phyloP scores from a whole-genome alignment of 2,797 vertebrate genomes.

The Sebastes jordani region DNA sequence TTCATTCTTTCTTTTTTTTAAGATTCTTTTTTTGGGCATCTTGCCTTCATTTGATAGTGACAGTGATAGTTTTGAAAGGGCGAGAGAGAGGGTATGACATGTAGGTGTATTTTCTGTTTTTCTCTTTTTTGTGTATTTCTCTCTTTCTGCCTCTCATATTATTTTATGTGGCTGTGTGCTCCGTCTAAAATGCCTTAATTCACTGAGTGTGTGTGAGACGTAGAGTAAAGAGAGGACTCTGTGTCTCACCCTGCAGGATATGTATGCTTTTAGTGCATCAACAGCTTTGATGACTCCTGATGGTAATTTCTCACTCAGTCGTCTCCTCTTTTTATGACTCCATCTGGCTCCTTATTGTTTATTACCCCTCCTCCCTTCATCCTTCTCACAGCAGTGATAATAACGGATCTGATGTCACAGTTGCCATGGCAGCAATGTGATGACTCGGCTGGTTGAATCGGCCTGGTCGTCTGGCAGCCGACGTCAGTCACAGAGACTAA shows the following conservation, averaged over 20 bases:
- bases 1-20: too few species aligned
- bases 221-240: not conserved
- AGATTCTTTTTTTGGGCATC: too few species aligned
- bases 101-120: not conserved
- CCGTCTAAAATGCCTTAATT: not conserved
- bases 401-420: constrained; percentile 60
- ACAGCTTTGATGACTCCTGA: not conserved
- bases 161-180: not conserved
- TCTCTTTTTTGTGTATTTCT: not conserved
- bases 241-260: not conserved
- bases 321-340: constrained; percentile 17
- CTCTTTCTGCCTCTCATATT: not conserved
- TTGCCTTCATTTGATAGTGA: too few species aligned
- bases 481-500: constrained; percentile 8
- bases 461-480: not conserved
- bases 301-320: not conserved
- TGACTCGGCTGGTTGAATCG: constrained; percentile 18
- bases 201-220: not conserved
- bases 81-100: too few species aligned
- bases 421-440: constrained; percentile 61
- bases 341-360: constrained; percentile 30
- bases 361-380: constrained; percentile 10
- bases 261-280: not conserved
- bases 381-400: constrained; percentile 37
- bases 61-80: too few species aligned